Evolutionary conservation across 2,113 vertebrate species (phyloP), one percentile per base, ranked within the genome.

Genomic region (Podilymbus podiceps): DNA sequence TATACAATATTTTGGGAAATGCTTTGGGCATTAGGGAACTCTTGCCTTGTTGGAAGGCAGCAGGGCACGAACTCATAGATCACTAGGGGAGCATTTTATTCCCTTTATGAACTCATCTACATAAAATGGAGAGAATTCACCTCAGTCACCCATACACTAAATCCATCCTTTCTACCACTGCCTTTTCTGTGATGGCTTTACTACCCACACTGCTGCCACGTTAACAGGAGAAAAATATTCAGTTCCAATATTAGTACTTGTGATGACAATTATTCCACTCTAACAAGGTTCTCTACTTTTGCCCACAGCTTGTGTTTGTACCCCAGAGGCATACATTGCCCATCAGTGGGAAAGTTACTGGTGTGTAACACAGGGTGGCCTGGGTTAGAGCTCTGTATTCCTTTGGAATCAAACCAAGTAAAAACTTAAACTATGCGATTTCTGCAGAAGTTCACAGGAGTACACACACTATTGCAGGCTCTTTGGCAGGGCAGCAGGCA

Each of bases 371-470:
- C 35, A 68, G 35, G 47, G 33, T 53, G 52, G 27, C 58, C 56
- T 56, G 38, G 59, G 10, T 74, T 56, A 83, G 50, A 76, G n/a
- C 22, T 86, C 74, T 67, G 6, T 35, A 63, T 44, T 88, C n/a
- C 59, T 38, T 88, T 90, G 91, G 89, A 93, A 88, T 22, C 24
- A 66, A 71, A 66, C 38, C 55, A 93, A 83, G 38, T 6, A 8
- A 79, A 30, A 93, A 96, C 71, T 56, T 56, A 67, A 88, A 58
- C 40, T n/a, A 8, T 10, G 6, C 2, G 13, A 62, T 78, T 94
- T 84, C 46, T 94, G 69, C 88, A 93, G 60, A 67, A 80, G 82
- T 92, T 90, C 68, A 72, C 42, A 67, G 92, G 63, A 90, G 47
- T 56, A 47, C 59, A 77, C 81, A n/a, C 15, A 24, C 42, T 71